Conservation (phyloP, 2,888 invertebrate genomes). For the Creontiades dilutus region DNA sequence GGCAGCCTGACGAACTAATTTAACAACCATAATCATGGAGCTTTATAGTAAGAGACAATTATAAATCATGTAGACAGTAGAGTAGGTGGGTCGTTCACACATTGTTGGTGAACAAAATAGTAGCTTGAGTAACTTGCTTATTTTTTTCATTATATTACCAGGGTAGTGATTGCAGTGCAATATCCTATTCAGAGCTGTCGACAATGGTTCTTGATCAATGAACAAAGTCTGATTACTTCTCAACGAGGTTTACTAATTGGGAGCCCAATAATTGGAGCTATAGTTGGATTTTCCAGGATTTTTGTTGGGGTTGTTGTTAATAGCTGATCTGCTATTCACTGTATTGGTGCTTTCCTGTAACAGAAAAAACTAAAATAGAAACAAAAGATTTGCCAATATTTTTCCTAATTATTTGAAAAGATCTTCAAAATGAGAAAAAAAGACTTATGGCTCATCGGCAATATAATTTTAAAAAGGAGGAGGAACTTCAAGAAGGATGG, state of each 20-base stretch:
- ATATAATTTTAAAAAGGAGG: too few relatives aligned
- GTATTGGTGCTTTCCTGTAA: conserved; percentile 72
- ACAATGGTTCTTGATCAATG: conserved; percentile 5
- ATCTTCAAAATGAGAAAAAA: too few relatives aligned
- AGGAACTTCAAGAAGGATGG: too few relatives aligned
- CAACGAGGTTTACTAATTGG: conserved; percentile 56
- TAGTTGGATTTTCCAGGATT: conserved; percentile 72
- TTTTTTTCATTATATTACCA: neutral
- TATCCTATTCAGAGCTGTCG: conserved; percentile 33
- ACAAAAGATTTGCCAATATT: too few relatives aligned
- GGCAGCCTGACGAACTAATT: too few relatives aligned
- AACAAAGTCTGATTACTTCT: conserved; percentile 7
- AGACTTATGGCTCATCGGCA: too few relatives aligned
- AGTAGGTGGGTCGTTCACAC: too few relatives aligned
- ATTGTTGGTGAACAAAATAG: too few relatives aligned
- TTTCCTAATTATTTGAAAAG: too few relatives aligned
- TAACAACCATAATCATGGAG: too few relatives aligned
- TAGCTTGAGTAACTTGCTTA: neutral
- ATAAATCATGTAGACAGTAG: too few relatives aligned
- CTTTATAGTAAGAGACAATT: too few relatives aligned
- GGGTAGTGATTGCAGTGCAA: conserved; percentile 56
- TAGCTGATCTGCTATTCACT: conserved; percentile 72
- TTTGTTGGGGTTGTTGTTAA: conserved; percentile 71
- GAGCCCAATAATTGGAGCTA: conserved; percentile 72
- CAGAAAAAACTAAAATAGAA: neutral